Base-by-base conservation (phyloP, 2,113 vertebrate species). In the Pangasianodon hypophthalmus region DNA sequence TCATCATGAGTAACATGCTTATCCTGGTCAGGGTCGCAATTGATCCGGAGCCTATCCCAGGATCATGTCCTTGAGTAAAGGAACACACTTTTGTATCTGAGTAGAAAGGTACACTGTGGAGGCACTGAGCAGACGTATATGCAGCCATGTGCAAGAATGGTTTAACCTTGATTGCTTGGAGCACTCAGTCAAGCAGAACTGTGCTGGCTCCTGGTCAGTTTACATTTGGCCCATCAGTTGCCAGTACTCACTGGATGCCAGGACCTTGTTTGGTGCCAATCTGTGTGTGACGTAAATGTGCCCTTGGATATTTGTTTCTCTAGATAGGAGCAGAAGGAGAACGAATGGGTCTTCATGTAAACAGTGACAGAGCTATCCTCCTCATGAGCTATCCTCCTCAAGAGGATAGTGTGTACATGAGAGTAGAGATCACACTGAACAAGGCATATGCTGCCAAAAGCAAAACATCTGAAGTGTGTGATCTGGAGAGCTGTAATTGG, bases 221-320 rank as follows among this genome's bases (percentile, higher is more conserved):
- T 92, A 92, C 91, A 91, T 91, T 91, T 88, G 88, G 88, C 86
- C 48, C 75, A 60, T 90, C 89, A 90, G 87, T 84, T 91, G 91
- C 91, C 89, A 90, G 29, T 60, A 84, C 79, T 88, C 52, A n/a
- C 69, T 81, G 62, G 85, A 91, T 83, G 91, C 91, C 91, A 91
- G 86, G 60, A 41, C 44, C 73, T 67, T 71, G 64, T 67, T 90
- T 77, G 62, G 88, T 91, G 88, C 88, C 91, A 90, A 60, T 48
- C 75, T 83, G 83, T 52, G 64, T 79, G 91, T 92, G 91, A 92
- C 89, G 87, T 84, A 88, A 88, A 92, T 88, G 44, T 84, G 69
- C 87, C 77, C 41, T 4, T 86, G 90, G 87, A 48, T 62, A 86
- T 86, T 69, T 86, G 84, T 73, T 87, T 89, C 69, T 73, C 10